A percentile compares a stretch with the other conserved stretches of the same genome.
Evolutionary conservation across 2,888 invertebrate genomes (phyloP).

Genomic region (Pantelozetes paolii): DNA sequence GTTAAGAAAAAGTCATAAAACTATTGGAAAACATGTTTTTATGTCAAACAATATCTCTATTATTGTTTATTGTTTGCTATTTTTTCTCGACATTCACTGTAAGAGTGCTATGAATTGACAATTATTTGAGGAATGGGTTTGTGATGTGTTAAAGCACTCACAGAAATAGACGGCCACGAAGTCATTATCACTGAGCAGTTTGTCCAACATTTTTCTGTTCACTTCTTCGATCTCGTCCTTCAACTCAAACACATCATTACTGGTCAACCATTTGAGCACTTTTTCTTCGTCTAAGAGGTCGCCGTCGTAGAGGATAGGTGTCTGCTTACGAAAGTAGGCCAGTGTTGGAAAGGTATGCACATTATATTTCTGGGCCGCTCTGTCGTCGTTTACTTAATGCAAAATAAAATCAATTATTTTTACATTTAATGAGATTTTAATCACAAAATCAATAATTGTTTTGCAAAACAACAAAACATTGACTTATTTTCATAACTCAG

Average conservation of each 20-base stretch:
- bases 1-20: neutral
- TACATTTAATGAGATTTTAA: neutral
- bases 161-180: constrained; percentile 93
- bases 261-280: constrained; percentile 81
- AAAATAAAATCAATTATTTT: neutral
- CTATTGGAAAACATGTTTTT: too few relatives aligned
- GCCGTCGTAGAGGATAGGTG: constrained; percentile 81
- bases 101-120: too few relatives aligned
- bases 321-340: constrained; percentile 77
- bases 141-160: constrained; percentile 58
- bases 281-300: constrained; percentile 80
- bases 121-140: too few relatives aligned
- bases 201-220: constrained; percentile 91
- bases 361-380: constrained; percentile 75
- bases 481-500: neutral
- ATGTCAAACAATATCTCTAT: too few relatives aligned
- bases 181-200: constrained; percentile 87
- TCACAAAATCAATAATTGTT: neutral
- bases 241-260: constrained; percentile 88
- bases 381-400: constrained; percentile 65
- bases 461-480: too few relatives aligned
- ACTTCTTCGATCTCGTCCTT: constrained; percentile 97
- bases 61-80: too few relatives aligned
- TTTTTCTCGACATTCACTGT: too few relatives aligned
- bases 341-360: constrained; percentile 77